phyloP scores from a whole-genome alignment of 2,113 vertebrate genomes.

The Corythornis vintsioides region DNA sequence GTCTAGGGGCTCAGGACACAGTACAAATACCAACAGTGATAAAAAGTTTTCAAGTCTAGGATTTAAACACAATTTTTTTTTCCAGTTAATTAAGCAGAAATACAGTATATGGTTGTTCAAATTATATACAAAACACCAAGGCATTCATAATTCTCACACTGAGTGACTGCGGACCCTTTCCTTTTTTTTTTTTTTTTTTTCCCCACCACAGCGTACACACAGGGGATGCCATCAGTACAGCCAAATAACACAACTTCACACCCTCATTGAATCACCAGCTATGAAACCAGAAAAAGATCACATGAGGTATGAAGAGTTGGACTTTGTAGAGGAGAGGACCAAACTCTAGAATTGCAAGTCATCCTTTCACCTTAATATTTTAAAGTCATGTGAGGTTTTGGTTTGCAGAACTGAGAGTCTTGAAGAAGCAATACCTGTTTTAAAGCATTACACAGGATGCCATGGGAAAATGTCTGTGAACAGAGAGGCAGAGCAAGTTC shows the following conservation, averaged over 20 bases:
- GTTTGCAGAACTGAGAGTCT: neutral
- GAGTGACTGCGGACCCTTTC: neutral
- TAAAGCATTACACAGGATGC: neutral
- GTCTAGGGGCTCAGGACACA: neutral
- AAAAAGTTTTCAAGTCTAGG: neutral
- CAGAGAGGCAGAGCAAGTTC: neutral
- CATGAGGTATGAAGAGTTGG: accelerated
- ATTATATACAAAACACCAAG: neutral
- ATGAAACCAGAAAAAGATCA: neutral
- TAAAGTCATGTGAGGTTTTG: neutral
- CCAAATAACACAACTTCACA: neutral
- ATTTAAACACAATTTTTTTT: neutral
- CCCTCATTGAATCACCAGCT: neutral
- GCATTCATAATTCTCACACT: neutral
- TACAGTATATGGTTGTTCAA: neutral
- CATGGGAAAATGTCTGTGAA: neutral
- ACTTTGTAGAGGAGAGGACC: neutral
- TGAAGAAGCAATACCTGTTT: neutral
- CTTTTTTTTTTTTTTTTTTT: neutral
- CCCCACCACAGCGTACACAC: neutral
- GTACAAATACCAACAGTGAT: neutral
- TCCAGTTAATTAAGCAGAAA: neutral
- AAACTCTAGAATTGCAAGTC: neutral
- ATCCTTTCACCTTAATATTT: neutral
- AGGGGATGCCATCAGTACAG: accelerated